These are phyloP conservation scores for Perdix hodgsoniae DNA, from an alignment of 2,797 vertebrate genomes.

Conservation along the genomic window DNA sequence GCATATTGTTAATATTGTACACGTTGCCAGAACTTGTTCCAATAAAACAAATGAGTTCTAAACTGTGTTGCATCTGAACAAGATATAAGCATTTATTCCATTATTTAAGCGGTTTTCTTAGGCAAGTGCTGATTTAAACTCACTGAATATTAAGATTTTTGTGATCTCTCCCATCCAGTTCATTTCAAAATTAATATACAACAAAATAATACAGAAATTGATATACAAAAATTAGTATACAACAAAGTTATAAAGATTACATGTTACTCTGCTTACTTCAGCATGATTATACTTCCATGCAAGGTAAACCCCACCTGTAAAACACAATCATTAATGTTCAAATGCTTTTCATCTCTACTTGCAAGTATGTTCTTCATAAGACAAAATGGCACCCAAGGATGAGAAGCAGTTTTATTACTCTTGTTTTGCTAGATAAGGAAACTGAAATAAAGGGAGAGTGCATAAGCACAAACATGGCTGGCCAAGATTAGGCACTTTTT, in stretches of 20 bases:
- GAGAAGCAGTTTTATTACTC: not conserved
- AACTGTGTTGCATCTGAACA: not conserved
- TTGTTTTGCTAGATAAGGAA: conserved; percentile 20
- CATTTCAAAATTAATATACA: not conserved
- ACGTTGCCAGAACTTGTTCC: not conserved
- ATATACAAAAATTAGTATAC: not conserved
- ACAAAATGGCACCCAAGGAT: not conserved
- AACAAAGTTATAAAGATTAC: not conserved
- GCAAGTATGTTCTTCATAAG: not conserved
- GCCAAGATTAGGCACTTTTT: not conserved
- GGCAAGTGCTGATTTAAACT: not conserved
- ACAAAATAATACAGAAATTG: not conserved
- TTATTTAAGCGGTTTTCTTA: not conserved
- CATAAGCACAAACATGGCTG: not conserved
- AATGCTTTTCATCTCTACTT: not conserved
- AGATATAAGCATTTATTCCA: not conserved
- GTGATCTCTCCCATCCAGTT: not conserved
- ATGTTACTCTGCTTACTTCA: not conserved
- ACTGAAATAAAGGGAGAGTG: not conserved
- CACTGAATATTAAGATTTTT: not conserved
- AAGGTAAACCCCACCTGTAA: not conserved
- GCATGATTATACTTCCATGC: not conserved
- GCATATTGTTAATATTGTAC: not conserved
- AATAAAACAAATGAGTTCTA: not conserved
- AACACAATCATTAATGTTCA: not conserved